Evolutionary conservation across 2,797 vertebrate genomes (phyloP), one percentile per base, ranked within the genome.

Genomic region (Orestias chungarensis): DNA sequence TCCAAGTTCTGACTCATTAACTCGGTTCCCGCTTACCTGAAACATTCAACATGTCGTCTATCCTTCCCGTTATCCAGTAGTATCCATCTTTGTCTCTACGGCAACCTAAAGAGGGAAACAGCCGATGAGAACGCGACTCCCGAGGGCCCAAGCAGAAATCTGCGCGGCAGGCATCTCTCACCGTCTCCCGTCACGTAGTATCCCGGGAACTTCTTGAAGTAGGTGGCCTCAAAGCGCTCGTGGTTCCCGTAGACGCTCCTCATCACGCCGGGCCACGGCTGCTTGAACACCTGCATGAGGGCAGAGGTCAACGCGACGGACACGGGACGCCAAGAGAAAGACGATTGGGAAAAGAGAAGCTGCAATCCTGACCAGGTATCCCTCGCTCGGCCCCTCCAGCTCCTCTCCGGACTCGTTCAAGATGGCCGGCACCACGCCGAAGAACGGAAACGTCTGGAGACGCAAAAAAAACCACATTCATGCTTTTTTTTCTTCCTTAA

Each of bases 31-130:
- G 46, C 64, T 73, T 74, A 78, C 76, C 98, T 64, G 98, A 99
- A 68, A 99, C 96, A 74, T 99, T 99, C 71, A 99, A 88, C 98
- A 99, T 99, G 93, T 99, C 98, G 75, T 99, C 98, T 71, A 98
- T 98, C 83, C 98, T 92, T 73, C 98, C 98, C 0, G 98, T 99
- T 86, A 99, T 97, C 98, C 98, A 99, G 80, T 98, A 97, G 89
- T 99, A 99, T 44, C 98, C 97, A 42, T 99, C 97, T 81, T 95
- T 93, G 92, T 99, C 98, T 92, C 98, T 95, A 70, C 91, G 95
- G 90, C 97, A 98, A 82, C 98, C 98, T 99, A 5, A 0, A 0
- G 23, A 18, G 17, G 1, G 4, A 47, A 35, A 67, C 40, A 31
- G 57, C 4, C n/a, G 59, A 57, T 57, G 20, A 57, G 54, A 8